These are phyloP conservation scores for Pipra filicauda DNA, from an alignment of 2,113 vertebrate genomes.

Conservation along the genomic window DNA sequence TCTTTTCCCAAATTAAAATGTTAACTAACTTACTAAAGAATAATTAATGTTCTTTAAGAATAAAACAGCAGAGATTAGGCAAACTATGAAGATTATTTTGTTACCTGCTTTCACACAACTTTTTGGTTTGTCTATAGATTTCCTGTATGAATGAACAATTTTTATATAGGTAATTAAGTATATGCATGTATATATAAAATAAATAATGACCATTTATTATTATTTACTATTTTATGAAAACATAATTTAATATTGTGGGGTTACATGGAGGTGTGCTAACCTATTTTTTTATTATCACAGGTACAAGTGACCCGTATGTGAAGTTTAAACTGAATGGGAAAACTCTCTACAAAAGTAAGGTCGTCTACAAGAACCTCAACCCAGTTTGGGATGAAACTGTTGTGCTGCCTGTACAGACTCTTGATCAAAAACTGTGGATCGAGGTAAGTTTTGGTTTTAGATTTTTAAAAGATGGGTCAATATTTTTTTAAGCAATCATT, in stretches of 20 bases:
- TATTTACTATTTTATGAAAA: neutral
- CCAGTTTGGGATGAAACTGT: conserved; percentile 94
- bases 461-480: neutral
- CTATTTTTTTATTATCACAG: conserved; percentile 64
- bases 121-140: neutral
- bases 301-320: conserved; percentile 93
- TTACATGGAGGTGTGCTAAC: neutral
- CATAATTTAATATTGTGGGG: neutral
- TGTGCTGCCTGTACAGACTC: conserved; percentile 83
- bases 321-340: conserved; percentile 95
- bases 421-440: conserved; percentile 82
- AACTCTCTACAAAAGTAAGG: conserved; percentile 95
- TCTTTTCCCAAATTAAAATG: neutral
- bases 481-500: neutral
- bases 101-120: neutral
- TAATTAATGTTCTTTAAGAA: neutral
- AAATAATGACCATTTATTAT: neutral
- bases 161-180: neutral
- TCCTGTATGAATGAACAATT: neutral
- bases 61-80: neutral
- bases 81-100: neutral
- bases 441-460: conserved; percentile 74
- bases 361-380: conserved; percentile 91
- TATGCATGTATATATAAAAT: neutral
- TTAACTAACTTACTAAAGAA: neutral